A percentile compares a stretch with the other conserved stretches of the same genome.
phyloP scores from a whole-genome alignment of 2,113 vertebrate genomes.

The Azemiops feae region DNA sequence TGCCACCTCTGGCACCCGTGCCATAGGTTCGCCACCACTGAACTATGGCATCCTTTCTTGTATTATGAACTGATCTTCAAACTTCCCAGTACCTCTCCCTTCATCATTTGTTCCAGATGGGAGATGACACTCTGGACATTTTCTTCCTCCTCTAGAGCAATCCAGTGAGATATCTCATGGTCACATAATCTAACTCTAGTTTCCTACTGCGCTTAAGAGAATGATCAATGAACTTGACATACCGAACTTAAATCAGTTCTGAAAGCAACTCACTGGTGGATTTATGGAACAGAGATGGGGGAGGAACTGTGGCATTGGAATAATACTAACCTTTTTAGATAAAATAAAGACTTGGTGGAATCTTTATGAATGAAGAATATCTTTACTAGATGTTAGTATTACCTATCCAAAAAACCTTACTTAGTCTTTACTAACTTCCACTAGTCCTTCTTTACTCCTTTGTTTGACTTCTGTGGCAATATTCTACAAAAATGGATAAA shows the following conservation, averaged over 20 bases:
- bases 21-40: too few relatives aligned
- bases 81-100: not conserved
- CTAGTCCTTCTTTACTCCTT: not conserved
- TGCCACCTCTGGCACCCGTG: too few relatives aligned
- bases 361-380: not conserved
- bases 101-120: not conserved
- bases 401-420: not conserved
- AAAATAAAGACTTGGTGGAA: not conserved
- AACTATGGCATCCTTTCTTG: not conserved
- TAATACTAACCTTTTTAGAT: not conserved
- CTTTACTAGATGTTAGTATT: not conserved
- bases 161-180: not conserved
- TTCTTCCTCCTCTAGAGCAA: not conserved
- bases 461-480: not conserved
- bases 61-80: not conserved
- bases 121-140: not conserved
- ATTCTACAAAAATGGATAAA: slow-evolving; percentile 30
- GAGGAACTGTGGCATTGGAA: not conserved
- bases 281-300: not conserved
- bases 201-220: too few relatives aligned
- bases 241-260: not conserved
- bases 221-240: not conserved
- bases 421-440: not conserved
- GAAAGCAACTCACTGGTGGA: not conserved
- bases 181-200: not conserved